These are phyloP conservation scores for Spodoptera littoralis DNA, from an alignment of 2,888 invertebrate genomes.

Conservation along the genomic window DNA sequence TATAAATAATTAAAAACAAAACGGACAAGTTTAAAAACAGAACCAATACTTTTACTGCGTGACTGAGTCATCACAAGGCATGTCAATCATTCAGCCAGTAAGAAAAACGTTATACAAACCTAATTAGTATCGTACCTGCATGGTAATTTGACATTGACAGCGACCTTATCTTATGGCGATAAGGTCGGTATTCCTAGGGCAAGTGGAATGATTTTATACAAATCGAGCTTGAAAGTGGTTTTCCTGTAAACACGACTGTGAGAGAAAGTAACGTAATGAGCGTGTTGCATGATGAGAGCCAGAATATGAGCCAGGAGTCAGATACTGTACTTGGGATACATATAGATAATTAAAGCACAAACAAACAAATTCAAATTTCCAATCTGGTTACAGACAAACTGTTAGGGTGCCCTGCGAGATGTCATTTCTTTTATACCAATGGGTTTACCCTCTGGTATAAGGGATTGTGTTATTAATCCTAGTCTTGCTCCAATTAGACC, in stretches of 20 bases:
- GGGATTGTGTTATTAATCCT: too few relatives aligned
- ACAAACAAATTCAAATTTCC: too few relatives aligned
- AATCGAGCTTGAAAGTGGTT: conserved; percentile 55
- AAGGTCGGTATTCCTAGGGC: background rate
- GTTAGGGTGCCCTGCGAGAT: too few relatives aligned
- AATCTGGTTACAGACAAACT: too few relatives aligned
- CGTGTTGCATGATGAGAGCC: conserved; percentile 36
- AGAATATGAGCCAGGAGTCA: conserved; percentile 12
- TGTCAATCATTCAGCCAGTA: conserved; percentile 28
- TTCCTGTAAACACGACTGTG: conserved; percentile 51
- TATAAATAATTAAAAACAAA: conserved; percentile 6
- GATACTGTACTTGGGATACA: too few relatives aligned
- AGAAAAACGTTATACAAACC: conserved; percentile 46
- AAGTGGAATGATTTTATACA: conserved; percentile 17
- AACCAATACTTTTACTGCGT: conserved; percentile 9
- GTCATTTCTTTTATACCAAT: too few relatives aligned
- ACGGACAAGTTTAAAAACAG: conserved; percentile 11
- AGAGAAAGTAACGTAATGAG: conserved; percentile 44
- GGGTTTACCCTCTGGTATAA: too few relatives aligned
- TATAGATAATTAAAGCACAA: too few relatives aligned
- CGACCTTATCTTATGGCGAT: too few relatives aligned
- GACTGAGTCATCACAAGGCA: conserved; percentile 33
- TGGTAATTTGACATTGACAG: too few relatives aligned
- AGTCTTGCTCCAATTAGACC: too few relatives aligned
- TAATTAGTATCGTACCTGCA: conserved; percentile 36